Conservation (phyloP, 2,797 vertebrate genomes). For the Gorsachius magnificus region DNA sequence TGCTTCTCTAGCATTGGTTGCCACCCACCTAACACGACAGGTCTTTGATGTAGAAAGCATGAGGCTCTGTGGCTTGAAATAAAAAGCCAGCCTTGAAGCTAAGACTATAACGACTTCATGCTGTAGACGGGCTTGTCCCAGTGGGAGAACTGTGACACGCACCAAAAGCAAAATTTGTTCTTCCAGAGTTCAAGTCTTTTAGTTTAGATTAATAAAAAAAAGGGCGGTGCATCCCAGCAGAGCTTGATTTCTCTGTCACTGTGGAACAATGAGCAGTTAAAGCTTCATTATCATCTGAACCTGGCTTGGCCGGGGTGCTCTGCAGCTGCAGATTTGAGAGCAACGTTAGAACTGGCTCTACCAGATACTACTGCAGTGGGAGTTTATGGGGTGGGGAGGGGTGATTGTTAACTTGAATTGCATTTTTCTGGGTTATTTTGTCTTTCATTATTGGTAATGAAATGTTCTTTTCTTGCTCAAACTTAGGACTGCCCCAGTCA, state of each 20-base stretch:
- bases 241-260: not conserved
- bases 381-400: not conserved
- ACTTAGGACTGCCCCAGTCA: not conserved
- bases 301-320: not conserved
- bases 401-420: not conserved
- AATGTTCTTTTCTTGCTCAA: not conserved
- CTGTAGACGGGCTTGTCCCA: not conserved
- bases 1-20: not conserved
- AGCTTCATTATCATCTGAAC: not conserved
- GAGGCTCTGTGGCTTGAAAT: not conserved
- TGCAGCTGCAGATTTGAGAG: constrained; percentile 53
- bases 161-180: not conserved
- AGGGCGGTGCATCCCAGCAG: not conserved
- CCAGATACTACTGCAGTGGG: not conserved
- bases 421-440: not conserved
- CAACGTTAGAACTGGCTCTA: not conserved
- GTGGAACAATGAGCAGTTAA: not conserved
- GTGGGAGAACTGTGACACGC: not conserved
- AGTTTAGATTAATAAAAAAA: not conserved
- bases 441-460: not conserved
- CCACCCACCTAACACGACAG: not conserved
- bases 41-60: not conserved
- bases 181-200: not conserved
- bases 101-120: not conserved
- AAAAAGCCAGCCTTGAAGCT: not conserved